phyloP scores from a whole-genome alignment of 2,888 invertebrate species.

The Pristionchus mayeri region DNA sequence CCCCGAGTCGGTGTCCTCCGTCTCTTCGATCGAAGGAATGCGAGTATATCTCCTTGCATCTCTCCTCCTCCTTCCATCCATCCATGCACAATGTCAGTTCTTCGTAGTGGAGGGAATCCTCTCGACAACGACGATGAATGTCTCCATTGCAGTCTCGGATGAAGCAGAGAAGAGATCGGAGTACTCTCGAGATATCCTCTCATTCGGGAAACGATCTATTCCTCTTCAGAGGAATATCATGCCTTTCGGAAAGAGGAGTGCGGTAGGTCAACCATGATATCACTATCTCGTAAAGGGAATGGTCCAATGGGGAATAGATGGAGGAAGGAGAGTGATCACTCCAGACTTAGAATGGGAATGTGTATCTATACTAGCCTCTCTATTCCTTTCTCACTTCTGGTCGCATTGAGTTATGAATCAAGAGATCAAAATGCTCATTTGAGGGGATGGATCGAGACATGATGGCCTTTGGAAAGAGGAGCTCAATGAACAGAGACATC shows the following conservation, averaged over 20 bases:
- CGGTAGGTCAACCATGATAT: no score
- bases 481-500: slow-evolving; percentile 47
- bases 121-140: not conserved
- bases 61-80: not conserved
- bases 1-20: slow-evolving; percentile 12
- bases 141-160: not conserved
- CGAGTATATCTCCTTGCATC: not conserved
- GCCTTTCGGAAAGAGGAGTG: slow-evolving; percentile 29
- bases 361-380: not conserved
- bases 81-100: slow-evolving; percentile 17
- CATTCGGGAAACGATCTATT: not conserved
- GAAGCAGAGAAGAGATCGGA: slow-evolving; percentile 9
- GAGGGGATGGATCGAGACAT: slow-evolving; percentile 58
- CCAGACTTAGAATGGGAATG: not conserved
- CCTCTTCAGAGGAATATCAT: not conserved
- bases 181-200: slow-evolving; percentile 27
- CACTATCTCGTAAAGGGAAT: no score
- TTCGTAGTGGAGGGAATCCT: no score
- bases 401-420: not conserved
- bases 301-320: not conserved
- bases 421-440: not conserved
- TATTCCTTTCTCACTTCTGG: not conserved
- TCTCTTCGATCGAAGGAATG: slow-evolving; percentile 10
- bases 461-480: slow-evolving; percentile 62
- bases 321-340: not conserved